phyloP scores from a whole-genome alignment of 2,888 invertebrate species.

The Julus scandinavius region DNA sequence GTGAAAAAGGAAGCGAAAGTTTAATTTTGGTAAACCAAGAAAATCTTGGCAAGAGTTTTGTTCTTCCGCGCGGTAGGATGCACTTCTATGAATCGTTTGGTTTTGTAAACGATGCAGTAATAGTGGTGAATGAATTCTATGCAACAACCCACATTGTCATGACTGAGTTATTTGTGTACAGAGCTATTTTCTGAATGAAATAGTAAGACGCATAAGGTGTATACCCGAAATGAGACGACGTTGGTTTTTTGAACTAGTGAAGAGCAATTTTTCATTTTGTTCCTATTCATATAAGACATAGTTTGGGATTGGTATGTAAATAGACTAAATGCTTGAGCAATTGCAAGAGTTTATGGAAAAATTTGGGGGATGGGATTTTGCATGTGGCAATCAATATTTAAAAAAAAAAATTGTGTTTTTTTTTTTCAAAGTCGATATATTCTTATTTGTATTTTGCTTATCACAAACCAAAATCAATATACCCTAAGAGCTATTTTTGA shows the following conservation, averaged over 20 bases:
- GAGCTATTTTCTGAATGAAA: neutral
- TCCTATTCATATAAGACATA: no score
- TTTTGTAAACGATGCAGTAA: neutral
- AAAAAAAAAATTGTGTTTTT: neutral
- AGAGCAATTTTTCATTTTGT: neutral
- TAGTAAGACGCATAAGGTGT: neutral
- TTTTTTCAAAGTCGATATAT: no score
- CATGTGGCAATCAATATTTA: neutral
- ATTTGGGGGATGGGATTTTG: neutral
- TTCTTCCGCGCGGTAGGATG: conserved; percentile 16
- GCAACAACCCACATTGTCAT: neutral
- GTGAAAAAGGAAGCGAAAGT: neutral
- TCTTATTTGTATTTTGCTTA: no score
- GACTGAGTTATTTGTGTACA: neutral
- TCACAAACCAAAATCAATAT: no score
- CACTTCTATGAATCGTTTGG: conserved; percentile 14
- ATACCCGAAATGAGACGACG: neutral
- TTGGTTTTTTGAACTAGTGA: neutral
- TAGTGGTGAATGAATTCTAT: conserved; percentile 1
- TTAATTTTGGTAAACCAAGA: conserved; percentile 17
- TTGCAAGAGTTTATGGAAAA: neutral
- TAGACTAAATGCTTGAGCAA: neutral
- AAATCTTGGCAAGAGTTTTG: conserved; percentile 33
- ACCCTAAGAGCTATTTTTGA: no score
- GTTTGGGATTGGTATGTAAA: neutral